Conservation (phyloP, 2,888 invertebrate species). For the Lasius platythorax region DNA sequence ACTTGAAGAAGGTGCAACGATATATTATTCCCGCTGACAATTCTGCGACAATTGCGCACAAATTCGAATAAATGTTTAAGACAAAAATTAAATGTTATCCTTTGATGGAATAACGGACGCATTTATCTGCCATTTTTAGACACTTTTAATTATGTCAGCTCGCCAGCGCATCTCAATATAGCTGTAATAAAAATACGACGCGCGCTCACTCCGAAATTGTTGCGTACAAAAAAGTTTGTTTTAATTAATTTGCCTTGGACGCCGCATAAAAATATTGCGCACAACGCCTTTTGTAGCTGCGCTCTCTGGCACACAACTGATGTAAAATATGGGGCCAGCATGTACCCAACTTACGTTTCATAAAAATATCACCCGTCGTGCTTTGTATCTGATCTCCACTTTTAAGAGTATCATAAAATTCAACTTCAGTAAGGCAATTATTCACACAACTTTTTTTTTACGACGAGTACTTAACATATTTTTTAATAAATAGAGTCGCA, state of each 20-base stretch:
- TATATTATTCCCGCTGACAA: conserved; percentile 37
- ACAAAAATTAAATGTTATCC: neutral
- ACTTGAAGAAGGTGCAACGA: neutral
- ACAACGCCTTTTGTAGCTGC: conserved; percentile 23
- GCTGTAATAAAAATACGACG: conserved; percentile 10
- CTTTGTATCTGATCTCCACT: conserved; percentile 52
- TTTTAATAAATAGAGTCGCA: conserved; percentile 16
- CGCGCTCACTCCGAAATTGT: conserved; percentile 13
- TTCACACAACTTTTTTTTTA: conserved; percentile 37
- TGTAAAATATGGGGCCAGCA: conserved; percentile 42
- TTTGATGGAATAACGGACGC: neutral
- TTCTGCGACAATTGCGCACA: conserved; percentile 12
- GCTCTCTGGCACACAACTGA: conserved; percentile 37
- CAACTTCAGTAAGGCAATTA: conserved; percentile 39
- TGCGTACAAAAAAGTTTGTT: conserved; percentile 47
- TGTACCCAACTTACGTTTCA: conserved; percentile 47
- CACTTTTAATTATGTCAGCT: conserved; percentile 18
- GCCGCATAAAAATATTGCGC: conserved; percentile 51
- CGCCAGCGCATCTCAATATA: neutral
- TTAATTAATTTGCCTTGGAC: conserved; percentile 52
- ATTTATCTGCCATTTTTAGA: neutral
- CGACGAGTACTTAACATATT: conserved; percentile 30
- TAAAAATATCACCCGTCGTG: conserved; percentile 50
- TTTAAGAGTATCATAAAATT: conserved; percentile 50
- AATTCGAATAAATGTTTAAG: neutral